Percentiles rank a stretch among this genome's conserved stretches.
Evolutionary conservation across 2,113 vertebrate species (phyloP).

Genomic region (Jaculus jaculus): DNA sequence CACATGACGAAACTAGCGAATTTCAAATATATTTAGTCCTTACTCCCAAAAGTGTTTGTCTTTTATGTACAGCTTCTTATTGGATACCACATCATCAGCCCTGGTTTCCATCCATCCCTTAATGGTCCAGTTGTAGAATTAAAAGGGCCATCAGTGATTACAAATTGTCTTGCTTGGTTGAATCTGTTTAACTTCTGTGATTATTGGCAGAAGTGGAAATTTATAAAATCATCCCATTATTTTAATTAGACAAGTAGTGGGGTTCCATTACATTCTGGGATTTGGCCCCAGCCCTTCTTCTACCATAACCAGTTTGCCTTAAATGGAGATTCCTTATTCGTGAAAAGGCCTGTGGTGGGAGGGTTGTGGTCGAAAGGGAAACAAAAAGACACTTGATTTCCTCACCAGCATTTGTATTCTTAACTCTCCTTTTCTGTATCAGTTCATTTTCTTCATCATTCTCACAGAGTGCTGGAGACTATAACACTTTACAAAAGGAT

Average conservation of each 20-base stretch:
- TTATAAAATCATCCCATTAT: background rate
- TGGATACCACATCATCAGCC: background rate
- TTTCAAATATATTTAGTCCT: background rate
- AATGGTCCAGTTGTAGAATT: background rate
- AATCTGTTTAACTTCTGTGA: background rate
- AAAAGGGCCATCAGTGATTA: background rate
- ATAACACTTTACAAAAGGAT: background rate
- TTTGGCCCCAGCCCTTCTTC: background rate
- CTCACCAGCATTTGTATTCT: conserved; percentile 43
- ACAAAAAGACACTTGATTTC: background rate
- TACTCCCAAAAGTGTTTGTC: background rate
- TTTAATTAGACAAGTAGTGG: background rate
- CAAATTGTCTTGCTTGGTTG: background rate
- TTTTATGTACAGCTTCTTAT: background rate
- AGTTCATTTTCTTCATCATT: background rate
- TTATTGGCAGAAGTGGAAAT: background rate
- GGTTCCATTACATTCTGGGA: background rate
- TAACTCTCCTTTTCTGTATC: background rate
- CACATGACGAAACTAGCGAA: background rate
- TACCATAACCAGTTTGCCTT: conserved; percentile 11
- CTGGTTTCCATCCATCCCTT: background rate
- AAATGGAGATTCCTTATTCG: background rate
- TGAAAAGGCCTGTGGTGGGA: background rate
- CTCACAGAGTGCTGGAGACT: background rate
- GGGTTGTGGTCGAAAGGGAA: background rate